These are phyloP conservation scores for Limenitis camilla DNA, from an alignment of 2,888 invertebrate species.

Conservation along the genomic window DNA sequence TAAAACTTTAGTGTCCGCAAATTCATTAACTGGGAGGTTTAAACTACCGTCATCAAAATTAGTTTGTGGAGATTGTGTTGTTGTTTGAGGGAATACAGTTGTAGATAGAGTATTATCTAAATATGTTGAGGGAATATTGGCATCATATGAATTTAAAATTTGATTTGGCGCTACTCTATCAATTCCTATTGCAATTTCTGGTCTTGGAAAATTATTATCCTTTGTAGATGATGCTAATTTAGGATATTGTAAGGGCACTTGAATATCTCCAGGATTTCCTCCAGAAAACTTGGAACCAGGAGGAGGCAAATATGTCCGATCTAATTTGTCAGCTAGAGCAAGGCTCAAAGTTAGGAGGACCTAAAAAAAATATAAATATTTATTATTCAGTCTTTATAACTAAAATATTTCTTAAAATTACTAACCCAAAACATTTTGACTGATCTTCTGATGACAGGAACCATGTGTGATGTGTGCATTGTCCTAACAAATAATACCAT, in stretches of 20 bases:
- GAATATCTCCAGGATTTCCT: constrained; percentile 40
- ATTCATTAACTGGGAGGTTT: too few species aligned
- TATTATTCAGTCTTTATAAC: neutral
- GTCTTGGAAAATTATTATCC: neutral
- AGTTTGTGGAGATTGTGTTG: too few species aligned
- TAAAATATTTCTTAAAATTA: constrained; percentile 1
- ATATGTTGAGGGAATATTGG: neutral
- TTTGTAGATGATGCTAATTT: constrained; percentile 28
- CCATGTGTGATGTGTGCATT: constrained; percentile 45
- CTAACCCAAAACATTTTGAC: constrained; percentile 51
- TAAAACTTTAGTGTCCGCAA: too few species aligned
- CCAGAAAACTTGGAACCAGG: constrained; percentile 48
- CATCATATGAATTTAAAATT: constrained; percentile 6
- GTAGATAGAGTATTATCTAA: neutral
- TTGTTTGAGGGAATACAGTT: too few species aligned
- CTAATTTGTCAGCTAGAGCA: constrained; percentile 44
- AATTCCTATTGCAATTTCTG: constrained; percentile 26
- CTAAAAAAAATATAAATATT: constrained; percentile 36
- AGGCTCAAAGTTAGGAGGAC: constrained; percentile 39
- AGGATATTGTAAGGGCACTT: constrained; percentile 42
- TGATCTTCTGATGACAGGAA: constrained; percentile 40
- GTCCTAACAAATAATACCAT: constrained; percentile 44
- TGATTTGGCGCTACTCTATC: constrained; percentile 24
- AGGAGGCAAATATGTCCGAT: constrained; percentile 55
- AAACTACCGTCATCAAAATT: too few species aligned